Conservation (phyloP, 1,140 invertebrate genomes). For the Sarcophaga peregrina region DNA sequence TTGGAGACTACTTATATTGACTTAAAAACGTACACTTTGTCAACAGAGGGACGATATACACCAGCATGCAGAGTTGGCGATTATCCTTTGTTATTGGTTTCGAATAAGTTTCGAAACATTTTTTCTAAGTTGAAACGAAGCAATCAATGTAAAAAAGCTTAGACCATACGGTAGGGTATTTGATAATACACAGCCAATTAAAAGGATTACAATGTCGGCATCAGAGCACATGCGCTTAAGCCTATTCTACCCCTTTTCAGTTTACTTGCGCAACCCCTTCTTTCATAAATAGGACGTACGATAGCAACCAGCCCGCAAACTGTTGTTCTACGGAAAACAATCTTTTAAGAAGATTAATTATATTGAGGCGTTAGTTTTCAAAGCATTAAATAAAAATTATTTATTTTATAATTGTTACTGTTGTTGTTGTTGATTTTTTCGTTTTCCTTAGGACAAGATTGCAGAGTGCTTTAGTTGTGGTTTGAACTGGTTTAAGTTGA, state of each 20-base stretch:
- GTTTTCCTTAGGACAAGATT: not conserved
- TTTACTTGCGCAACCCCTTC: not conserved
- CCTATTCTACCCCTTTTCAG: not conserved
- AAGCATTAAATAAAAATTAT: slow-evolving; percentile 32
- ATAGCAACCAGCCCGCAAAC: not conserved
- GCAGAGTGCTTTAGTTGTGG: not conserved
- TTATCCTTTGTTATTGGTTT: too few species aligned
- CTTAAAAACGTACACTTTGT: too few species aligned
- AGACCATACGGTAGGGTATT: too few species aligned
- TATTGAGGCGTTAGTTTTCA: slow-evolving; percentile 35
- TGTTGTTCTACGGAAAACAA: not conserved
- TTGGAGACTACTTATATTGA: too few species aligned
- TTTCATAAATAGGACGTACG: not conserved
- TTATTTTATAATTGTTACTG: not conserved
- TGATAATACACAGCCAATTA: slow-evolving; percentile 9
- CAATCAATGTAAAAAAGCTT: not conserved
- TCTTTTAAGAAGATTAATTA: slow-evolving; percentile 36
- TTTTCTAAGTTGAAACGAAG: not conserved
- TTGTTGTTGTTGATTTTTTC: not conserved
- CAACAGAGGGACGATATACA: too few species aligned
- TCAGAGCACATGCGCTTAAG: not conserved
- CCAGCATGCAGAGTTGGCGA: too few species aligned
- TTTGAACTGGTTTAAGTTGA: not conserved
- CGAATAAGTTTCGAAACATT: too few species aligned
- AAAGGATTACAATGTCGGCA: slow-evolving; percentile 33